phyloP scores from a whole-genome alignment of 2,797 vertebrate species.

The Xenopus petersii region DNA sequence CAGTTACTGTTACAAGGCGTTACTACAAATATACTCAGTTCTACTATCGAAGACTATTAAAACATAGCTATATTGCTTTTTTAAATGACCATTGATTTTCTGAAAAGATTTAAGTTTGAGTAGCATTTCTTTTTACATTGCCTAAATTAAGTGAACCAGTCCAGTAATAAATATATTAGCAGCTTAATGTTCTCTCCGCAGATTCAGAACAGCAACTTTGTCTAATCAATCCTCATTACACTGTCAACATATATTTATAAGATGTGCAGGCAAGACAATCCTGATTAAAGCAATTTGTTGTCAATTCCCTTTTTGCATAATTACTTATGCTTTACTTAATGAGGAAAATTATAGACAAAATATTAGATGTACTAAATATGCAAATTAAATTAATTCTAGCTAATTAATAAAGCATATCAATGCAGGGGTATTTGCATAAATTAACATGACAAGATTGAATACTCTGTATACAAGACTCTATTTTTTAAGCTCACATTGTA shows the following conservation, averaged over 20 bases:
- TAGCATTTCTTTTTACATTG: too few species aligned
- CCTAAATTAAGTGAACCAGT: not conserved
- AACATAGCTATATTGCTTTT: too few species aligned
- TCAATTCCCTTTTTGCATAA: conserved; percentile 37
- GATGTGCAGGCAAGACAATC: conserved; percentile 42
- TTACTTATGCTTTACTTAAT: conserved; percentile 46
- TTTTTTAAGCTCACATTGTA: not conserved
- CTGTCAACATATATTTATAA: conserved; percentile 48
- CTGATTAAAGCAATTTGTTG: conserved; percentile 42
- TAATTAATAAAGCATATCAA: conserved; percentile 47
- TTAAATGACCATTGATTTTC: too few species aligned
- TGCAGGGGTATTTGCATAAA: conserved; percentile 43
- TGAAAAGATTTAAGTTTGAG: too few species aligned
- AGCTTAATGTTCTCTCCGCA: conserved; percentile 21
- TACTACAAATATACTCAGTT: too few species aligned
- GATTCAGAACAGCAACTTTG: conserved; percentile 34
- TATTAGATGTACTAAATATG: conserved; percentile 41
- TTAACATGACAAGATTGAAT: conserved; percentile 22
- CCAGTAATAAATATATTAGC: not conserved
- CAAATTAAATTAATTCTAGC: conserved; percentile 46
- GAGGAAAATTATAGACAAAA: conserved; percentile 44
- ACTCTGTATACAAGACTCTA: not conserved
- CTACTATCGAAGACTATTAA: too few species aligned
- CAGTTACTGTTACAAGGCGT: too few species aligned
- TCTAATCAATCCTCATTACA: conserved; percentile 49